A percentile compares a stretch with the other conserved stretches of the same genome.
Conservation (phyloP, 2,888 invertebrate species). For the Chrysolina haemoptera region DNA sequence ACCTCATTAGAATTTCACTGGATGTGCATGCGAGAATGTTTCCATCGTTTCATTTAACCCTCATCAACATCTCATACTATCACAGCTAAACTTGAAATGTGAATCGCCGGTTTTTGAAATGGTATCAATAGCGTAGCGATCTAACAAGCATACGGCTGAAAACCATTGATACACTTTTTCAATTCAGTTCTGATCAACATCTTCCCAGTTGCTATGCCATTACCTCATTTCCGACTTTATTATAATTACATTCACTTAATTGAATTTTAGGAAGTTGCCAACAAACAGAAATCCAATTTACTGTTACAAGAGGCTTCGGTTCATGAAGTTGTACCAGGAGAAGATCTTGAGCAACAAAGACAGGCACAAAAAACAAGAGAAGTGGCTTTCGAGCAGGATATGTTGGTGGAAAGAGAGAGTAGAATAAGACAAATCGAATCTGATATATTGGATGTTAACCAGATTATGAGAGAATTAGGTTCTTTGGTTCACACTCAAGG, state of each 20-base stretch:
- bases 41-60: too few relatives aligned
- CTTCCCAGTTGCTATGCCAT: too few relatives aligned
- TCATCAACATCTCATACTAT: too few relatives aligned
- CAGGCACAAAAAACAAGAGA: slow-evolving; percentile 72
- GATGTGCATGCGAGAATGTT: too few relatives aligned
- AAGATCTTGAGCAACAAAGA: slow-evolving; percentile 66
- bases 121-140: too few relatives aligned
- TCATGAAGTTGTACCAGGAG: slow-evolving; percentile 62
- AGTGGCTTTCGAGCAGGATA: slow-evolving; percentile 84
- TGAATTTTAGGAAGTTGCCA: slow-evolving; percentile 74
- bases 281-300: slow-evolving; percentile 79
- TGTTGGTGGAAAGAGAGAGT: slow-evolving; percentile 85
- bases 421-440: slow-evolving; percentile 86
- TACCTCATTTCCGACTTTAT: too few relatives aligned
- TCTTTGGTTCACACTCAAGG: slow-evolving; percentile 82
- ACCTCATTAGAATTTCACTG: not conserved
- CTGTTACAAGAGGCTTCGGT: slow-evolving; percentile 57
- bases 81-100: too few relatives aligned
- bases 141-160: too few relatives aligned
- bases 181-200: too few relatives aligned
- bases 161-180: too few relatives aligned
- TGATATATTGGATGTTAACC: slow-evolving; percentile 86
- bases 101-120: too few relatives aligned
- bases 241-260: too few relatives aligned
- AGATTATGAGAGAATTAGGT: slow-evolving; percentile 85